Conservation (phyloP, 2,113 vertebrate species). For the Callithrix jacchus region DNA sequence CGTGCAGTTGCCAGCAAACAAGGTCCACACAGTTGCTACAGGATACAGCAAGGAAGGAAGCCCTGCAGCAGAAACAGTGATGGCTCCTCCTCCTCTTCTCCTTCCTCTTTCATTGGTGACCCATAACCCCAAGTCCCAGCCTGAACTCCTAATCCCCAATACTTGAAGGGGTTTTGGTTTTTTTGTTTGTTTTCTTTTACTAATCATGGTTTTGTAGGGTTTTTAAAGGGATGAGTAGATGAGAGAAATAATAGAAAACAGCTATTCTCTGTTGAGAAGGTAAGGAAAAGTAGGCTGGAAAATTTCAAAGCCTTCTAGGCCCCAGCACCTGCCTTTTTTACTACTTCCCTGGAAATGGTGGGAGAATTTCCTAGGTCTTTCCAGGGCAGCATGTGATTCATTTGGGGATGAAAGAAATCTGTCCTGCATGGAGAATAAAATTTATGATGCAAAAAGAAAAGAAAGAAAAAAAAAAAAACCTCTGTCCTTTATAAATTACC, state of each 20-base stretch:
- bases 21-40: constrained; percentile 94
- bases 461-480: no score
- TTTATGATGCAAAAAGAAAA: constrained; percentile 22
- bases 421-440: constrained; percentile 79
- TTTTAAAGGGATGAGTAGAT: background rate
- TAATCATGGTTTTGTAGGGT: background rate
- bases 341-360: no score
- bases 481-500: no score
- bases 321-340: background rate
- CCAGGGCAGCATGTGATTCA: no score
- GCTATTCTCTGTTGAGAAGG: background rate
- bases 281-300: background rate
- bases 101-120: background rate
- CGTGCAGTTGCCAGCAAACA: constrained; percentile 93
- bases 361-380: no score
- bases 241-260: background rate
- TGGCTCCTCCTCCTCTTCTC: background rate
- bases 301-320: background rate
- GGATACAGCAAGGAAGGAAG: constrained; percentile 93
- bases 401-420: no score
- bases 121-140: background rate
- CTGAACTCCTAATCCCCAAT: background rate
- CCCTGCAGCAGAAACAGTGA: constrained; percentile 95
- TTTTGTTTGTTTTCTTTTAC: background rate
- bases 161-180: background rate